Percentiles rank a stretch among this genome's conserved stretches.
Evolutionary conservation across 2,888 invertebrate species (phyloP).

Genomic region (Heteromurus nitidus): DNA sequence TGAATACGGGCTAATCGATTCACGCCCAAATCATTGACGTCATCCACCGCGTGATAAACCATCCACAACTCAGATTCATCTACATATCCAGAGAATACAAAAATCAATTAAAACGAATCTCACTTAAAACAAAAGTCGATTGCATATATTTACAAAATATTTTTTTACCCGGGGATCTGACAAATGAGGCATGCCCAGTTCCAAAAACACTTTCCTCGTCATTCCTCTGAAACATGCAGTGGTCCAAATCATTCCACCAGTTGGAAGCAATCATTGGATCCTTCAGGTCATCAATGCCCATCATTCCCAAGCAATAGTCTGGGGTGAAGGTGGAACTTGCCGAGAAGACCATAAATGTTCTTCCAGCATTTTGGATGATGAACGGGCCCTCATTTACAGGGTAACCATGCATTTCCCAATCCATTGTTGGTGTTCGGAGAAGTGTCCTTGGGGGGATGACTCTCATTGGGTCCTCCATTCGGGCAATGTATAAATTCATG

Average conservation of each 20-base stretch:
- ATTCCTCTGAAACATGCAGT: constrained; percentile 60
- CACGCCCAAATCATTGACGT: constrained; percentile 23
- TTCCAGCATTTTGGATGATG: constrained; percentile 61
- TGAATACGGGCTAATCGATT: constrained; percentile 57
- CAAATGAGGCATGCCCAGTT: constrained; percentile 64
- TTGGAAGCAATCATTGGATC: constrained; percentile 54
- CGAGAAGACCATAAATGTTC: constrained; percentile 60
- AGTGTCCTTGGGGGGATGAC: constrained; percentile 30
- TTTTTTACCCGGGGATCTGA: constrained; percentile 44
- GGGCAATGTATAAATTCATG: constrained; percentile 55
- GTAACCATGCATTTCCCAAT: constrained; percentile 59
- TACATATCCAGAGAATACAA: neutral
- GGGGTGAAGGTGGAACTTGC: constrained; percentile 59
- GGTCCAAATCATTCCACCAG: constrained; percentile 38
- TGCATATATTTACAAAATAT: neutral
- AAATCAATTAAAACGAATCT: neutral
- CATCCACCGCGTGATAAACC: constrained; percentile 62
- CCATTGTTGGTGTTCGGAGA: constrained; percentile 23
- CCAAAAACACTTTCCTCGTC: constrained; percentile 65
- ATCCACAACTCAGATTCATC: constrained; percentile 64
- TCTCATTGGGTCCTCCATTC: constrained; percentile 25
- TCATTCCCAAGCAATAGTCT: constrained; percentile 57
- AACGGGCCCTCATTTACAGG: constrained; percentile 59
- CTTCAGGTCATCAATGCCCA: constrained; percentile 49
- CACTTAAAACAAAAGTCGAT: neutral